phyloP scores from a whole-genome alignment of 2,113 vertebrate species.

The Asarcornis scutulata region DNA sequence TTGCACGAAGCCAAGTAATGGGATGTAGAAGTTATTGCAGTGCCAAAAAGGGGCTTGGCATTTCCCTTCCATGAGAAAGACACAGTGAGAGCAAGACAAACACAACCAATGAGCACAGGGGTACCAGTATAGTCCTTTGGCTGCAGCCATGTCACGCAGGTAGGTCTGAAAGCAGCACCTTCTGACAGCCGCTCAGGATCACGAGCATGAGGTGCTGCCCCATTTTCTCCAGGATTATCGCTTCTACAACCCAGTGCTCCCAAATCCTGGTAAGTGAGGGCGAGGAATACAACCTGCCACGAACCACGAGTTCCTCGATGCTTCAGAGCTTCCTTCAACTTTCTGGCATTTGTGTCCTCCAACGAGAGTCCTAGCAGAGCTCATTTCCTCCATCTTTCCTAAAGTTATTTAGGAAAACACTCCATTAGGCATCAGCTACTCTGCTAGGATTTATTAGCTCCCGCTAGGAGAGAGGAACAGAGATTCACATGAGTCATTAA shows the following conservation, averaged over 20 bases:
- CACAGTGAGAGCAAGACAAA: background rate
- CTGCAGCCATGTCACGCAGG: no score
- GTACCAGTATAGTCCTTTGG: background rate
- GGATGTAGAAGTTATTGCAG: background rate
- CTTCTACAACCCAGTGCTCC: background rate
- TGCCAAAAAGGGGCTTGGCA: background rate
- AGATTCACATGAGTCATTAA: conserved; percentile 57
- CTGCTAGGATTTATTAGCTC: conserved; percentile 5
- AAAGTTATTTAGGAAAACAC: background rate
- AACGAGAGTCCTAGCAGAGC: background rate
- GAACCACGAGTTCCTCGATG: background rate
- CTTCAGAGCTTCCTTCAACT: background rate
- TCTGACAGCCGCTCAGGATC: background rate
- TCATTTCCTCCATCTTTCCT: conserved; percentile 26
- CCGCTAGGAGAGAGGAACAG: background rate
- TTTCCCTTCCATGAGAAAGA: no score
- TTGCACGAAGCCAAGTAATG: background rate
- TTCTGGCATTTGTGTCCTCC: background rate
- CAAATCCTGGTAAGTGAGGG: background rate
- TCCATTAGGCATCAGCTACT: conserved; percentile 17
- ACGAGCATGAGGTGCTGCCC: background rate
- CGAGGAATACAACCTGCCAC: background rate
- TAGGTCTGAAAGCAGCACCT: background rate
- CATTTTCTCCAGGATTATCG: background rate
- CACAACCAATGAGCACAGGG: background rate